These are phyloP conservation scores for Andrena bicolor DNA, from an alignment of 2,888 invertebrate species.

Conservation along the genomic window DNA sequence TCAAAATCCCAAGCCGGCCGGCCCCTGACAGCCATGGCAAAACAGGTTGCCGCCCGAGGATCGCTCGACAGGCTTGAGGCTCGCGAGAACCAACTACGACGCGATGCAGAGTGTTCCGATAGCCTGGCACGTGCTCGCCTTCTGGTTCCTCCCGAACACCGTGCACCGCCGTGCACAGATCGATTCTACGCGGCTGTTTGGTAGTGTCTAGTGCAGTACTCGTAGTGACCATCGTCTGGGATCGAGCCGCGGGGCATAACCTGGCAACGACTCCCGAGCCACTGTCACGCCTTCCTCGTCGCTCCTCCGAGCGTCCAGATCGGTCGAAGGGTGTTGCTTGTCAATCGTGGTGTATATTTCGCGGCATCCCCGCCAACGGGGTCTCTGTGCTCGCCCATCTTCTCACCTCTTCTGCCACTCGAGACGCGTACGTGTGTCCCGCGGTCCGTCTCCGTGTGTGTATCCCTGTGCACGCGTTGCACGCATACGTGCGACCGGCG, in stretches of 20 bases:
- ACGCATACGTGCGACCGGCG: not conserved
- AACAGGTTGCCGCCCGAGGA: slow-evolving; percentile 32
- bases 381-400: slow-evolving; percentile 62
- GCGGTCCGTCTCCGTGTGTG: slow-evolving; percentile 13
- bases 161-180: slow-evolving; percentile 26
- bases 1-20: slow-evolving; percentile 60
- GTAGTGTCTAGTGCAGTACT: slow-evolving; percentile 61
- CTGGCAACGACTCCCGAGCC: slow-evolving; percentile 49
- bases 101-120: slow-evolving; percentile 24
- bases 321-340: slow-evolving; percentile 56
- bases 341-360: slow-evolving; percentile 70
- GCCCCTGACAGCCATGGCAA: slow-evolving; percentile 15
- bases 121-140: slow-evolving; percentile 17
- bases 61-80: not conserved
- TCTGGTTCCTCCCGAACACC: not conserved
- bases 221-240: slow-evolving; percentile 20
- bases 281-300: slow-evolving; percentile 64
- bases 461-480: slow-evolving; percentile 27
- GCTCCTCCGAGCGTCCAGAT: slow-evolving; percentile 30
- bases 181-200: slow-evolving; percentile 50
- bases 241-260: slow-evolving; percentile 35
- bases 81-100: slow-evolving; percentile 6
- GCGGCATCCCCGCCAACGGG: slow-evolving; percentile 60
- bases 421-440: slow-evolving; percentile 35
- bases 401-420: slow-evolving; percentile 69